Base-by-base conservation (phyloP, 2,888 invertebrate species). In the Callyntrura sp. region DNA sequence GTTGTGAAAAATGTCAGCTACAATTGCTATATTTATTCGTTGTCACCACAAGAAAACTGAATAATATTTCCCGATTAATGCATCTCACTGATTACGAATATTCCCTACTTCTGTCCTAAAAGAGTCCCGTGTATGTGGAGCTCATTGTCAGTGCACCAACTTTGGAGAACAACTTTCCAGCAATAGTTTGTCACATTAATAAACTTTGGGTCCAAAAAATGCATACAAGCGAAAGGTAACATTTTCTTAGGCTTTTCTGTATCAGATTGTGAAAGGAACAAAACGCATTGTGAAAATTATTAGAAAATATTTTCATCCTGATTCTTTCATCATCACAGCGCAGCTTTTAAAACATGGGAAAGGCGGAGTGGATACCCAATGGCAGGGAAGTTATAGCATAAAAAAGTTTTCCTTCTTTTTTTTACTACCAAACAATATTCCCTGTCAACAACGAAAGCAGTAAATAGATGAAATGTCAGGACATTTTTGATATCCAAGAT, bases 401-500 rank as follows among this genome's bases (percentile, higher is more conserved):
- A 57, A 17, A n/a, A 57, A 57, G 17, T 1, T 57, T 57, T 57
- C 17, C 57, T 57, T 57, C 57, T 57, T 57, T 57, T 14, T 57
- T 57, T 6, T 17, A 57, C 57, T 14, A 28, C 60, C 12, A 28
- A 81, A 57, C 28, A 60, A n/a, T 12, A 28, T 28, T 11, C 20
- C 2, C 9, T 0, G 9, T 20, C 9, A 55, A 81, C 8, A 79
- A 57, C n/a, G 25, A 48, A 14, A 79, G 8, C 9, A 25, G 12
- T 11, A 82, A 84, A 78, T 12, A 68, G 68, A 28, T 25, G 25
- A 55, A 68, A 48, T 51, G 35, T 45, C 55, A 9, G 83, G 51
- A 83, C 68, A 83, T 51, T 83, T 35, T 35, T 68, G 83, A 83
- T 83, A 83, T 28, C 82, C 62, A 35, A 28, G n/a, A 48, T 48